Base-by-base conservation (phyloP, 2,113 vertebrate genomes). In the Ptilorrhoa leucosticta region DNA sequence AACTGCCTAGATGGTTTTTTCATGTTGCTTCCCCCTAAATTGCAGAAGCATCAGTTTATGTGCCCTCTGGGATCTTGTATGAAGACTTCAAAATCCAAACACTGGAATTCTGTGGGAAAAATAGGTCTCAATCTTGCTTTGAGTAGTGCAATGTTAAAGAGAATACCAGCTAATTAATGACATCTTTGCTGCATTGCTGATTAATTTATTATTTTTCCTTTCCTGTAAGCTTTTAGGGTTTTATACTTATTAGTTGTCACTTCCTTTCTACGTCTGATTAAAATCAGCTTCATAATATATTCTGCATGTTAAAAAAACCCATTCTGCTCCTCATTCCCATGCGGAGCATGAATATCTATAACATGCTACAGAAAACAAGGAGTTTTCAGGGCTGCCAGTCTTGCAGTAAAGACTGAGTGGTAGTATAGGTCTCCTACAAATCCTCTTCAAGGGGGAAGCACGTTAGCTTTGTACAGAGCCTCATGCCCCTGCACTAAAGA, bases 381-480 rank as follows among this genome's bases (percentile, higher is more conserved):
- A 80, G 75, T 96, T 60, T 96, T 96, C 92, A 96, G 97, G 95
- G 95, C 96, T 89, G 63, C 95, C 96, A 93, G 83, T 85, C 87
- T 91, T 93, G 13, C 26, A 97, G 92, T 71, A 57, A 91, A 97
- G 89, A 60, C 96, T 96, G 96, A 97, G 93, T 96, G 91, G 89
- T 97, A 97, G 92, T 97, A 95, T 97, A 90, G 88, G 93, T 96
- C 93, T 98, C 93, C 93, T 95, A 97, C 82, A 96, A 65, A 5
- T 35, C 17, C 79, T 73, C 23, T 60, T 5, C 16, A 6, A 19
- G 35, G 33, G 2, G 1, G 9, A 76, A 60, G 37, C 37, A 4
- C 1, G 0, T 37, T 37, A 40, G 30, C 57, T 80, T 60, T 57
- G 44, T 21, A 21, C 23, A 27, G 11, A 48, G 23, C 33, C 19